Percentiles rank a stretch among this genome's conserved stretches.
Evolutionary conservation across 2,888 invertebrate species (phyloP).

Genomic region (Listrodromus nycthemerus): DNA sequence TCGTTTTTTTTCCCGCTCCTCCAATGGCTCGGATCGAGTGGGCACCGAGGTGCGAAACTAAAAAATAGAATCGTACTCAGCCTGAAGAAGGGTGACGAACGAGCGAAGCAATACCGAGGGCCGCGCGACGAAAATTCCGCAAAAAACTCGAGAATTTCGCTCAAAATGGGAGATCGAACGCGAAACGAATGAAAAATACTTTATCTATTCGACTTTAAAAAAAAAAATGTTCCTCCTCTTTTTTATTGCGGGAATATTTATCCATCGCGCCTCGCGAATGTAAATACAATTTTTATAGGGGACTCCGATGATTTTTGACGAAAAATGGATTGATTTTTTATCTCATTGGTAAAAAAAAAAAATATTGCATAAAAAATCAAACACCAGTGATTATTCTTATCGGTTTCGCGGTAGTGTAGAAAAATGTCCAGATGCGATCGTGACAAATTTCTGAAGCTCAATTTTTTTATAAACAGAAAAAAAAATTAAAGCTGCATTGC

Average conservation of each 20-base stretch:
- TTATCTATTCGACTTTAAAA: constrained; percentile 19
- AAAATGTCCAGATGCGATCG: too few relatives aligned
- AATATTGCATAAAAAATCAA: background rate
- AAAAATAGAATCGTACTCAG: constrained; percentile 37
- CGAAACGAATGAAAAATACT: constrained; percentile 1
- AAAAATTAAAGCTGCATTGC: too few relatives aligned
- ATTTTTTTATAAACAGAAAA: background rate
- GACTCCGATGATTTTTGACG: too few relatives aligned
- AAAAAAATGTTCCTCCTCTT: constrained; percentile 25
- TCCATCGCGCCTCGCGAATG: background rate
- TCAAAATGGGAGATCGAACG: background rate
- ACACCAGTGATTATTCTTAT: background rate
- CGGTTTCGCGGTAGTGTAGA: too few relatives aligned
- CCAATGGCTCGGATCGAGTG: constrained; percentile 27
- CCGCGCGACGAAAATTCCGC: constrained; percentile 22
- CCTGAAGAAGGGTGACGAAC: constrained; percentile 33
- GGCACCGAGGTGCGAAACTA: constrained; percentile 41
- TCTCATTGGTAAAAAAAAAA: background rate
- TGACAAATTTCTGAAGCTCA: background rate
- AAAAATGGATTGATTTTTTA: background rate
- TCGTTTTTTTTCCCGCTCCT: background rate
- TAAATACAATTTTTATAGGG: background rate
- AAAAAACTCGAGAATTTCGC: constrained; percentile 20
- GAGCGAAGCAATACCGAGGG: constrained; percentile 46
- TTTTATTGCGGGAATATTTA: background rate